These are phyloP conservation scores for Tupaia chinensis DNA, from an alignment of 2,113 vertebrate genomes.

Conservation along the genomic window DNA sequence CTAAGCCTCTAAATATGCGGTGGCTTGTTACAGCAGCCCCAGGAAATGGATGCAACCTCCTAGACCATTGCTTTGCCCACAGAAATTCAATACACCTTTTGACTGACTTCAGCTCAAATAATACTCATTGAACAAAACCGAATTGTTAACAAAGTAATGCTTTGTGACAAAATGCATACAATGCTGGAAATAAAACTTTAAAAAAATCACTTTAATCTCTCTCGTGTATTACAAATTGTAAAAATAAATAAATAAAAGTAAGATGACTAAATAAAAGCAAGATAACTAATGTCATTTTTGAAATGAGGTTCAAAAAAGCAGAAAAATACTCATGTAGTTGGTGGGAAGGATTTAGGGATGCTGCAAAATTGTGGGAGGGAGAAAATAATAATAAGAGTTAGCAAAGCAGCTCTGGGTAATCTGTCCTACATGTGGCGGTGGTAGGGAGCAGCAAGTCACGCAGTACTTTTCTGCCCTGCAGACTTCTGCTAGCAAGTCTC, in stretches of 20 bases:
- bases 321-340: background rate
- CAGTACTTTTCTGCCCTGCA: background rate
- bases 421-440: conserved; percentile 16
- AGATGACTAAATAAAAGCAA: no score
- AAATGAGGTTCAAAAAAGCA: conserved; percentile 11
- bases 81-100: conserved; percentile 30
- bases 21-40: background rate
- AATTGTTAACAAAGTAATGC: conserved; percentile 6
- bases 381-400: conserved; percentile 18
- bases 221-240: background rate
- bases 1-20: background rate
- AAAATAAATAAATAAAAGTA: background rate
- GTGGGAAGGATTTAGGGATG: background rate
- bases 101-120: background rate
- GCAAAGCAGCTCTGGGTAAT: conserved; percentile 20
- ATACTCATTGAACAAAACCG: background rate
- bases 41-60: background rate
- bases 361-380: background rate
- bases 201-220: background rate
- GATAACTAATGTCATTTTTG: background rate
- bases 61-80: background rate
- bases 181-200: background rate
- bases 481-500: conserved; percentile 28
- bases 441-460: background rate
- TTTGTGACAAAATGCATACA: background rate